Evolutionary conservation across 2,113 vertebrate species (phyloP), one percentile per base, ranked within the genome.

Genomic region (Osmerus eperlanus): DNA sequence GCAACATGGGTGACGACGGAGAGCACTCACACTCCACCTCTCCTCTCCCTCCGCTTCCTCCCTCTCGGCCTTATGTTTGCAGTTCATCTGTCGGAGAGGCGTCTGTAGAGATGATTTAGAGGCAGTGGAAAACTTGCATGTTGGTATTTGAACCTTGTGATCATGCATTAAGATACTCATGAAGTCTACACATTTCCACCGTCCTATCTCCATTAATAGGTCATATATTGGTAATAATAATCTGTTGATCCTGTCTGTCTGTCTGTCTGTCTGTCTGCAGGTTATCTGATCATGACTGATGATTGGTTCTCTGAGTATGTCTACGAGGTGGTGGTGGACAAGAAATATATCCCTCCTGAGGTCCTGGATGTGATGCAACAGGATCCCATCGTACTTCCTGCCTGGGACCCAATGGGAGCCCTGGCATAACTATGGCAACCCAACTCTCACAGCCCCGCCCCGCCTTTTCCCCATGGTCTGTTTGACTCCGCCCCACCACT

Each of bases 361-460:
- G 82, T 98, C 84, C 75, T 97, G 79, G 94, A 94, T 0, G 95
- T 99, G 79, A 90, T 98, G 86, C 85, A 96, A 70, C 93, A 98
- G 86, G 93, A 98, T 1, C 94, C 96, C 0, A 68, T 94, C 2
- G 85, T 96, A 71, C 91, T 99, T 86, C 97, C 96, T 7, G 97
- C 97, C 16, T 99, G 97, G 97, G 97, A 99, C 83, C 97, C 97
- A 28, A 98, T 99, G 97, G 97, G 97, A 73, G 90, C 97, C 28
- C 82, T 99, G 78, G 97, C 97, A 23, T 92, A 95, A 86, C 85
- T 55, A 63, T 25, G 60, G 72, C 78, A 81, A 78, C 65, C 73
- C 71, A 68, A 72, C 67, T 81, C 79, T 77, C 21, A 29, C 56
- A 21, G 23, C 53, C 54, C 67, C 51, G 75, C 72, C 25, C 70